A percentile compares a stretch with the other conserved stretches of the same genome.
Evolutionary conservation across 2,888 invertebrate species (phyloP).

Genomic region (Neoitamus cyanurus): DNA sequence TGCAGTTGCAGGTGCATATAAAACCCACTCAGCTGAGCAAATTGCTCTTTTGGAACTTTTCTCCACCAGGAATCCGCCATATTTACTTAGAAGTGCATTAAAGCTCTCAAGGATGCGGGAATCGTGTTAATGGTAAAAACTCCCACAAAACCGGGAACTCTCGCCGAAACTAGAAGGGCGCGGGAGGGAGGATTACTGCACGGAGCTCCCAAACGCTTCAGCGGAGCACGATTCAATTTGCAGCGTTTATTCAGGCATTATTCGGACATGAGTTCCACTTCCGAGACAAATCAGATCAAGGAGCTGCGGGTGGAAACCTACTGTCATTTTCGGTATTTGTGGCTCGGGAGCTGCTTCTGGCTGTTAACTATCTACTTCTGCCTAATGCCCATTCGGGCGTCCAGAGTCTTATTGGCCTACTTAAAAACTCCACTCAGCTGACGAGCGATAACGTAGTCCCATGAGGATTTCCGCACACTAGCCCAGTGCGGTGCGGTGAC

Average conservation of each 20-base stretch:
- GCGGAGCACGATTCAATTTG: background rate
- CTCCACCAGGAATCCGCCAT: background rate
- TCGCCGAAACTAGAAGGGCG: background rate
- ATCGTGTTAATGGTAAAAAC: background rate
- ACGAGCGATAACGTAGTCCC: background rate
- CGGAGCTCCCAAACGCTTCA: background rate
- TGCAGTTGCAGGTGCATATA: background rate
- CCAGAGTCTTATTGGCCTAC: background rate
- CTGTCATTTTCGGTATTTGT: background rate
- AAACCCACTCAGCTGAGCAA: background rate
- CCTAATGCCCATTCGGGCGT: background rate
- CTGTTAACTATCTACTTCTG: background rate
- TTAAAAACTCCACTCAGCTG: background rate
- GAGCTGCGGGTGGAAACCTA: background rate
- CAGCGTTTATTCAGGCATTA: background rate
- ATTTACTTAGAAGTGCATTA: background rate
- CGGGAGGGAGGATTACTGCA: background rate
- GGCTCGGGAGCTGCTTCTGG: background rate
- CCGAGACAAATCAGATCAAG: background rate
- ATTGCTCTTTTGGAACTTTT: background rate
- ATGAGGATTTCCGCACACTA: background rate
- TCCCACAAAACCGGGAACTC: background rate
- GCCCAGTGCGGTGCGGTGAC: too few species aligned
- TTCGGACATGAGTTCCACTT: background rate
- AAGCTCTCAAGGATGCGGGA: background rate